Base-by-base conservation (phyloP, 1,140 invertebrate species). In the Stegodyphus dumicola region DNA sequence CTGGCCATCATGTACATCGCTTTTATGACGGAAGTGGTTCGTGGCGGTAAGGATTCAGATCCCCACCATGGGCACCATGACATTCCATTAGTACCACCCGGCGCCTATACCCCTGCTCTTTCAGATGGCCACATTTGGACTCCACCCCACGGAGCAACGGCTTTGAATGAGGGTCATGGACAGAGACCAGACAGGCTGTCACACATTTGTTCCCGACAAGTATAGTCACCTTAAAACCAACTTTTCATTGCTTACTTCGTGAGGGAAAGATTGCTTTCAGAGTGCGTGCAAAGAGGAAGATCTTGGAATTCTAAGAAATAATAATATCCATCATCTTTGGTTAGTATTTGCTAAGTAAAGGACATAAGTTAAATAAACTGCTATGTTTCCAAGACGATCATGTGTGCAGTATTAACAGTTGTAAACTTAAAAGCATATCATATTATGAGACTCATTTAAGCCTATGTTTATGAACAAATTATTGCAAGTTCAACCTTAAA, bases 1-100 rank as follows among this genome's bases (percentile, higher is more conserved):
- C 91, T 99, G 88, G 98, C 98, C 9, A 99, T 99, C 88, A 99
- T 98, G 10, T 99, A 99, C 91, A 99, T 99, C 88, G 95, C 96
- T 56, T 97, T 99, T 90, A 98, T 99, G 94, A 94, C 95, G 73
- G 97, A 99, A 89, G 91, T 99, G 11, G 70, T 89, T n/a, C 53
- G 81, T 15, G 87, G 85, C 17, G 85, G 78, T 10, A 81, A 83
- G n/a, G 77, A 76, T 18, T 33, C 49, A 0, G 69, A 71, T n/a
- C 3, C 33, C 33, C 33, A 33, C 33, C 17, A 33, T 11, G n/a
- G 51, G 6, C 33, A 70, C 48, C 70, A 76, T 15, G 79, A 87
- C 66, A 56, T 56, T 6, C 70, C 67, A 10, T 33, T 75, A 10
- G 60, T 75, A 5, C 60, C 77, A 3, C 54, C 76, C 6, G 54